These are phyloP conservation scores for Danio rerio DNA, from an alignment of 2,113 vertebrate species.

Conservation along the genomic window DNA sequence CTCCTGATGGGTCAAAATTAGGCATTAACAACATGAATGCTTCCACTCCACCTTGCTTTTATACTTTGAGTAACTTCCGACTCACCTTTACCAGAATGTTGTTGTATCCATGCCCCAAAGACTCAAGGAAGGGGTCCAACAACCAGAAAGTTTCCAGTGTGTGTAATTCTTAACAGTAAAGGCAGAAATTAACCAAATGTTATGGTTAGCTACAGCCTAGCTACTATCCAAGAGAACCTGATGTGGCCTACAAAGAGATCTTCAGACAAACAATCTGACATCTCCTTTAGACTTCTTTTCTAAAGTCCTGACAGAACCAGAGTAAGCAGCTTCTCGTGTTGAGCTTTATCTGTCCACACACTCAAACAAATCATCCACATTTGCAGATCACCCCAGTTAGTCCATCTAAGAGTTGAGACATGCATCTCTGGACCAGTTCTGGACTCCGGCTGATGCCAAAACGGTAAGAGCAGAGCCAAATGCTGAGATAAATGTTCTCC, in stretches of 20 bases:
- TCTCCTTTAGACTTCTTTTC: not conserved
- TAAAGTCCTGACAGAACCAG: not conserved
- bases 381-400: constrained; percentile 4
- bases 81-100: too few species aligned
- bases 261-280: not conserved
- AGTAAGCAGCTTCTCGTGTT: constrained; percentile 13
- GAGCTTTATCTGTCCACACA: constrained; percentile 14
- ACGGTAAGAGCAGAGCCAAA: constrained; percentile 32
- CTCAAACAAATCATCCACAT: constrained; percentile 15
- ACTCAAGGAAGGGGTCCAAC: too few species aligned
- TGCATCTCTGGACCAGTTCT: constrained; percentile 27
- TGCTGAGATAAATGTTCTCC: constrained; percentile 13
- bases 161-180: too few species aligned
- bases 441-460: constrained; percentile 5
- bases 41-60: too few species aligned
- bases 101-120: too few species aligned
- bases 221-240: not conserved
- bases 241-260: constrained; percentile 4
- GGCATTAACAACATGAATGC: too few species aligned
- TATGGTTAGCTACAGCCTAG: too few species aligned
- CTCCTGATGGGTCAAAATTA: too few species aligned
- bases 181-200: too few species aligned
- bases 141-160: too few species aligned
- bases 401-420: constrained; percentile 35
- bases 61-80: too few species aligned